phyloP scores from a whole-genome alignment of 2,113 vertebrate species.

The Setophaga kirtlandii region DNA sequence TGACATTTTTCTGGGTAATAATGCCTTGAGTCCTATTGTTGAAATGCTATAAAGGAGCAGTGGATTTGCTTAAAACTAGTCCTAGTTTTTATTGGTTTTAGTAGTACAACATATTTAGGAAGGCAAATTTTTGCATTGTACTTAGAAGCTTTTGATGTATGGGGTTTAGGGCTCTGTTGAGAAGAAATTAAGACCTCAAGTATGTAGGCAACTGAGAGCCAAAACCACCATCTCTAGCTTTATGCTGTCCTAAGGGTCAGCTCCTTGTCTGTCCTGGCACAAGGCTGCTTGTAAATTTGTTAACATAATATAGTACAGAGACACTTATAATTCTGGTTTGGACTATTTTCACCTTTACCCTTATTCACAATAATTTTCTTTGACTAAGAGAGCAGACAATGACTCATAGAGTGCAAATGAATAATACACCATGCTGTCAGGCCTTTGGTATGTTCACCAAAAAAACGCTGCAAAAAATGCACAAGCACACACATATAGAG shows the following conservation, averaged over 20 bases:
- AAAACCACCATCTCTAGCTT: constrained; percentile 12
- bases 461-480: background rate
- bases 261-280: background rate
- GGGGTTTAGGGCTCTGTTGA: background rate
- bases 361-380: constrained; percentile 57
- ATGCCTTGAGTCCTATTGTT: background rate
- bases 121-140: background rate
- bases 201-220: background rate
- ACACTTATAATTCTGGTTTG: constrained; percentile 42
- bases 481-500: background rate
- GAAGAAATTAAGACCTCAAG: constrained; percentile 12
- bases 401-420: constrained; percentile 36
- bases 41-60: background rate
- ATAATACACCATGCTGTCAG: constrained; percentile 11
- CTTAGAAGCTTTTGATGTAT: background rate
- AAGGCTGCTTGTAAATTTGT: constrained; percentile 46
- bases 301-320: constrained; percentile 13
- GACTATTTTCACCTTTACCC: constrained; percentile 36
- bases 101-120: background rate
- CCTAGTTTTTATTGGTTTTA: background rate
- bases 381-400: constrained; percentile 42
- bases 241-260: background rate
- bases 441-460: constrained; percentile 6
- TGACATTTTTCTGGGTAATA: background rate
- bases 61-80: background rate